A percentile compares a stretch with the other conserved stretches of the same genome.
phyloP scores from a whole-genome alignment of 1,140 invertebrate species.

The Coenobita brevimanus region DNA sequence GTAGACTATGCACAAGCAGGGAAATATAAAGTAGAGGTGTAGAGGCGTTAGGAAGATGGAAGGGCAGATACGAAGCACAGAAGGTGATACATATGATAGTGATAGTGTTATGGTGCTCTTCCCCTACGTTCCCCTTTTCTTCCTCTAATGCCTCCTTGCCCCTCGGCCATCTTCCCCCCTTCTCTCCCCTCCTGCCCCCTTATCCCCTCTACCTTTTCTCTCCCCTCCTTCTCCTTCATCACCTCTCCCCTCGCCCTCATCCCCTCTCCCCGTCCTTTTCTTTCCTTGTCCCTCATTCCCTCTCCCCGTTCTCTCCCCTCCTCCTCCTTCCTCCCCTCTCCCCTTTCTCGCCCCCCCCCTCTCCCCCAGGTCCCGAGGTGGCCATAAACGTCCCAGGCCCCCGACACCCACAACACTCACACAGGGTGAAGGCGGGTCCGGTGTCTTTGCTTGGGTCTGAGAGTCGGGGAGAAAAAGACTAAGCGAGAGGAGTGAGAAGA shows the following conservation, averaged over 20 bases:
- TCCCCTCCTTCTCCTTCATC: neutral
- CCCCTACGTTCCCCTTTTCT: too few species aligned
- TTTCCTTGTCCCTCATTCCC: neutral
- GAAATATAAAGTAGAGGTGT: too few species aligned
- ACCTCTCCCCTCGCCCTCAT: neutral
- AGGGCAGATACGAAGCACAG: too few species aligned
- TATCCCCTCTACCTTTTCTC: neutral
- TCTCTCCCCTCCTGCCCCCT: neutral
- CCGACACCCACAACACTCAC: slow-evolving; percentile 38
- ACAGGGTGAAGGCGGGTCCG: slow-evolving; percentile 16
- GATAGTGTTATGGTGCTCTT: too few species aligned
- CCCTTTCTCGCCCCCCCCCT: neutral
- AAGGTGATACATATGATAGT: too few species aligned
- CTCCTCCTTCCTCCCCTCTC: neutral
- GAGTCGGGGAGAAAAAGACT: slow-evolving; percentile 9
- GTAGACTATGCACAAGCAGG: too few species aligned
- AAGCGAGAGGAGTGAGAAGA: neutral
- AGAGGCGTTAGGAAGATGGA: too few species aligned
- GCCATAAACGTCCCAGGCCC: slow-evolving; percentile 45
- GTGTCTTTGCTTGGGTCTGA: neutral
- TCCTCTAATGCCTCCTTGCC: too few species aligned
- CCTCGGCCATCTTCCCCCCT: neutral
- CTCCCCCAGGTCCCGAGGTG: slow-evolving; percentile 6
- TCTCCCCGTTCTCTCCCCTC: neutral
- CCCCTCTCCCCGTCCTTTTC: neutral